Evolutionary conservation across 2,113 vertebrate species (phyloP), one percentile per base, ranked within the genome.

Genomic region (Pica pica): DNA sequence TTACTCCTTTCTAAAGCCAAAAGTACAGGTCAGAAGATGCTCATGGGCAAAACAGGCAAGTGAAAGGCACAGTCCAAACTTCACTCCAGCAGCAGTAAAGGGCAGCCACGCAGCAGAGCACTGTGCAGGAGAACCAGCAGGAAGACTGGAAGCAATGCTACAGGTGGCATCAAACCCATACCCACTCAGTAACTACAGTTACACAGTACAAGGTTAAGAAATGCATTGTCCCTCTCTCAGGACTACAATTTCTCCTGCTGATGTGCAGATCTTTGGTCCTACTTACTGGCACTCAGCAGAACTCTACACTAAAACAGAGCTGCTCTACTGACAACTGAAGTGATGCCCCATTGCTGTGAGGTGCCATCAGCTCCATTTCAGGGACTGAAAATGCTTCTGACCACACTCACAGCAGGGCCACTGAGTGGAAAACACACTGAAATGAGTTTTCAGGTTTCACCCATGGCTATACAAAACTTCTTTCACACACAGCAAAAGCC

Each of bases 171-270:
- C 56, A 61, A 37, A 44, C 31, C 44, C 1, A 1, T 4, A 49
- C 8, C 30, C 67, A 50, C 31, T 13, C 4, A 52, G 24, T 13
- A 35, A 53, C 17, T 37, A 61, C 46, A 63, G 39, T 37, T 31
- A 35, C 46, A 35, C 16, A 10, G 21, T 33, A 41, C 27, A 46
- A 61, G 17, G 27, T 44, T n/a, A 42, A 70, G 31, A 83, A 83
- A 60, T 16, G 35, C 0, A 0, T 10, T 26, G 14, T 46, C 33
- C 13, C 14, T 33, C 57, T 33, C 17, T 31, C 27, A 44, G 39
- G 27, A 83, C 4, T 33, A 35, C 27, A 35, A 6, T 21, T 44
- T 20, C 46, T 37, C 68, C 27, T 33, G 21, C 47, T 53, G 68
- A 61, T 31, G 33, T 53, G 67, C 47, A 71, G 39, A 31, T 33